These are phyloP conservation scores for Melanotaenia parkinsoni DNA, from an alignment of 2,797 vertebrate genomes.

Conservation along the genomic window DNA sequence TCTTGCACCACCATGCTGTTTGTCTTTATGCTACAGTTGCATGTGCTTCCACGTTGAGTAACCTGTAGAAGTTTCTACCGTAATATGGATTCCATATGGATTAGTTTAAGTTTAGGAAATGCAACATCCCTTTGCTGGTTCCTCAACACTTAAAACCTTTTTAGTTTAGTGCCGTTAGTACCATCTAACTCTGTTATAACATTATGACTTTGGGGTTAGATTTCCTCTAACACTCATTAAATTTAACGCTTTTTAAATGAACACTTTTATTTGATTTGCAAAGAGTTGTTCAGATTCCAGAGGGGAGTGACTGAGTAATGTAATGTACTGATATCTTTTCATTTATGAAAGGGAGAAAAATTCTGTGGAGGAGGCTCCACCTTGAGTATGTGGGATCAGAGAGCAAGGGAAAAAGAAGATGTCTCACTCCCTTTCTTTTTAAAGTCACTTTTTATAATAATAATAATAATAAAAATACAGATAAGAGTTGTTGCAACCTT, in stretches of 20 bases:
- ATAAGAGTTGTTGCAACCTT: background rate
- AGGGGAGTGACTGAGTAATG: slow-evolving; percentile 50
- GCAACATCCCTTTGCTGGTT: background rate
- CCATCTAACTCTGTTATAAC: background rate
- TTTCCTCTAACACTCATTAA: slow-evolving; percentile 16
- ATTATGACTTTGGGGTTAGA: background rate
- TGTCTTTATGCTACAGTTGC: slow-evolving; percentile 29
- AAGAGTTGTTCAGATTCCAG: slow-evolving; percentile 16
- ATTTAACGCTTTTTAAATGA: no score
- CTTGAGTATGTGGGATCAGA: slow-evolving; percentile 67
- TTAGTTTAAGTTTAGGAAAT: slow-evolving; percentile 44
- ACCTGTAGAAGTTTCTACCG: background rate
- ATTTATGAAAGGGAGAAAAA: slow-evolving; percentile 60
- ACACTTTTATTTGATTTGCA: background rate
- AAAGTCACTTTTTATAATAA: background rate
- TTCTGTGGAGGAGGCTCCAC: slow-evolving; percentile 77
- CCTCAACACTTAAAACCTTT: background rate
- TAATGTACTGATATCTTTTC: slow-evolving; percentile 45
- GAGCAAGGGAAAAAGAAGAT: slow-evolving; percentile 26
- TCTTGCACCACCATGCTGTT: slow-evolving; percentile 10
- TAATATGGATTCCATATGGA: slow-evolving; percentile 24
- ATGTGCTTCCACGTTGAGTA: slow-evolving; percentile 45
- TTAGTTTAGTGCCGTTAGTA: background rate
- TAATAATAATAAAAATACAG: background rate
- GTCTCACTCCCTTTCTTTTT: slow-evolving; percentile 44